Evolutionary conservation across 1,140 invertebrate genomes (phyloP).

Genomic region (Orchesella cincta): DNA sequence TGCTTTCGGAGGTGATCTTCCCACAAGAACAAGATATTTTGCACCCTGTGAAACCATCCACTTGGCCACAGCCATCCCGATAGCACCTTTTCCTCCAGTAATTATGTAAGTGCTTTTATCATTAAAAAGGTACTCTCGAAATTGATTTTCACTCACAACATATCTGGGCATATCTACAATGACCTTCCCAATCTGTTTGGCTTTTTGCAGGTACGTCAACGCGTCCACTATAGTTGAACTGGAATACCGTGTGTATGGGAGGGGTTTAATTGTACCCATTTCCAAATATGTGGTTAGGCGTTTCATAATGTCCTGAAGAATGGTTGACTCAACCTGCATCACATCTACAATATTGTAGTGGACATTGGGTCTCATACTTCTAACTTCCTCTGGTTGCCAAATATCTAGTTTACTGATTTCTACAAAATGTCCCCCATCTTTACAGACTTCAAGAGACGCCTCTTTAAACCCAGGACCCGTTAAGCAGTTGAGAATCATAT

Average conservation of each 20-base stretch:
- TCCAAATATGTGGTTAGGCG: neutral
- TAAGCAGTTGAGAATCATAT: conserved; percentile 18
- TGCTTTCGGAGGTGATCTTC: neutral
- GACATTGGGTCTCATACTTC: neutral
- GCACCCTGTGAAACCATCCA: neutral
- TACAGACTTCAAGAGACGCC: neutral
- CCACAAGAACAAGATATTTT: neutral
- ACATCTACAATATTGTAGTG: conserved; percentile 10
- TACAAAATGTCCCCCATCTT: conserved; percentile 15
- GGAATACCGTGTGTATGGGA: neutral
- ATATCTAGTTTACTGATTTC: conserved; percentile 31
- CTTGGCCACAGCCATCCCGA: neutral
- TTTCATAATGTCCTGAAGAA: neutral
- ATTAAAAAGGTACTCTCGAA: neutral
- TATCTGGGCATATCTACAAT: conserved; percentile 1
- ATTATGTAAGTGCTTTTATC: conserved; percentile 3
- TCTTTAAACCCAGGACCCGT: conserved; percentile 27
- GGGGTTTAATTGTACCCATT: neutral
- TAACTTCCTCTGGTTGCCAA: neutral
- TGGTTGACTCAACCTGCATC: neutral
- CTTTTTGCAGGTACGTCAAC: neutral
- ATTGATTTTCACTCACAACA: neutral
- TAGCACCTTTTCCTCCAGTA: neutral
- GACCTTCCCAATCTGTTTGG: conserved; percentile 25
- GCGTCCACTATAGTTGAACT: neutral